These are phyloP conservation scores for Hydroisotoma schaefferi DNA, from an alignment of 2,888 invertebrate genomes.

Conservation along the genomic window DNA sequence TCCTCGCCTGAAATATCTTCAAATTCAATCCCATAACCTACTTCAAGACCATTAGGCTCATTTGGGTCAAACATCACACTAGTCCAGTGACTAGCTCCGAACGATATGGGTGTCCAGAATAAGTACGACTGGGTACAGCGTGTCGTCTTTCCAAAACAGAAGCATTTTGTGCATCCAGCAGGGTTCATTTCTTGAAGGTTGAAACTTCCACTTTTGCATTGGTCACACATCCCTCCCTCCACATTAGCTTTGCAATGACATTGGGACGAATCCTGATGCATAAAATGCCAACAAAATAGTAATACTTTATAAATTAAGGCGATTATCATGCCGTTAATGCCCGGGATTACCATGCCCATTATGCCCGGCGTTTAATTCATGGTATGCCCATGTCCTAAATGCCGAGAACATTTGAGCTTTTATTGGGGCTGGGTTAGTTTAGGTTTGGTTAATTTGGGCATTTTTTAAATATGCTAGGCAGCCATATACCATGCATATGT, in stretches of 20 bases:
- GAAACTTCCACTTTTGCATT: conserved; percentile 84
- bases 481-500: too few relatives aligned
- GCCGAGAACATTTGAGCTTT: too few relatives aligned
- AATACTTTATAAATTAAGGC: too few relatives aligned
- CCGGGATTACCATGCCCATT: too few relatives aligned
- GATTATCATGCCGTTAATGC: too few relatives aligned
- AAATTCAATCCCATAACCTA: conserved; percentile 38
- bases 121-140: conserved; percentile 72
- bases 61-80: conserved; percentile 35
- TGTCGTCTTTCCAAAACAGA: conserved; percentile 92
- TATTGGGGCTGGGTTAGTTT: too few relatives aligned
- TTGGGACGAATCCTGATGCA: conserved; percentile 56
- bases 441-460: too few relatives aligned
- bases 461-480: too few relatives aligned
- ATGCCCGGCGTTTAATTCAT: too few relatives aligned
- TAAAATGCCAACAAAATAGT: background rate
- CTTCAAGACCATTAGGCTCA: conserved; percentile 18
- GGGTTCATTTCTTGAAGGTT: conserved; percentile 78
- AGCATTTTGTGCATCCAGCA: conserved; percentile 92
- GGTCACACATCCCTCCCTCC: conserved; percentile 72
- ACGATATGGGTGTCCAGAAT: conserved; percentile 54
- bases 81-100: conserved; percentile 37
- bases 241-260: conserved; percentile 81
- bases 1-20: conserved; percentile 29
- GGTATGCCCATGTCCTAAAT: too few relatives aligned